Evolutionary conservation across 2,888 invertebrate species (phyloP), one percentile per base, ranked within the genome.

Genomic region (Belgica antarctica): DNA sequence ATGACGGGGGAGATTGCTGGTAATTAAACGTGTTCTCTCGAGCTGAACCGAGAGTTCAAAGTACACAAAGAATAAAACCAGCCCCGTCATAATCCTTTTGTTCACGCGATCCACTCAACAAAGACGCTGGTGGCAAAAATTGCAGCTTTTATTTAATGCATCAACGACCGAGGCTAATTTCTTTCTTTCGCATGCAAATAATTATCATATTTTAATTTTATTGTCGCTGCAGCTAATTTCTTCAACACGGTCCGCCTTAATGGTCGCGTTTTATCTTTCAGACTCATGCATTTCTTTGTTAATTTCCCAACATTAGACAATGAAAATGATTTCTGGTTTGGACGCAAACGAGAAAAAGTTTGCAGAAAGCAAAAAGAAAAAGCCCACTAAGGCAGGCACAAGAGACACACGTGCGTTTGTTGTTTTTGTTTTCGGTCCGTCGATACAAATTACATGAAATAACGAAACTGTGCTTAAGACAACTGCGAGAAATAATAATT

Each of bases 151-250:
- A 8, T 31, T 8, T 22, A 52, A 52, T 52, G 52, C 52, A 52
- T 7, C 17, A 41, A 5, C 59, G 25, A 59, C 25, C 59, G n/a
- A 15, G 27, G 22, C 27, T 22, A 59, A 59, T 59, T 59, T 27
- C 19, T 27, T 59, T 59, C 59, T 59, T 59, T 59, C 12, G 3
- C 46, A 15, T 15, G 22, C 52, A 52, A 59, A 59, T 59, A 25
- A 36, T 36, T 36, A 41, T 62, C 36, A 62, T 36, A 62, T 62
- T 62, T 62, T 36, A 22, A 62, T 36, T 62, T 62, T 62, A 62
- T 24, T 62, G 34, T 62, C 62, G 34, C 15, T 36, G 36, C 34
- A 62, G 62, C 62, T 62, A 62, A 62, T 62, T 62, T 62, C 62
- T 62, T 28, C 22, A 52, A 52, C 7, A 52, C 52, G 19, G 12